Evolutionary conservation across 2,797 vertebrate genomes (phyloP), one percentile per base, ranked within the genome.

Genomic region (Sebastes dallii): DNA sequence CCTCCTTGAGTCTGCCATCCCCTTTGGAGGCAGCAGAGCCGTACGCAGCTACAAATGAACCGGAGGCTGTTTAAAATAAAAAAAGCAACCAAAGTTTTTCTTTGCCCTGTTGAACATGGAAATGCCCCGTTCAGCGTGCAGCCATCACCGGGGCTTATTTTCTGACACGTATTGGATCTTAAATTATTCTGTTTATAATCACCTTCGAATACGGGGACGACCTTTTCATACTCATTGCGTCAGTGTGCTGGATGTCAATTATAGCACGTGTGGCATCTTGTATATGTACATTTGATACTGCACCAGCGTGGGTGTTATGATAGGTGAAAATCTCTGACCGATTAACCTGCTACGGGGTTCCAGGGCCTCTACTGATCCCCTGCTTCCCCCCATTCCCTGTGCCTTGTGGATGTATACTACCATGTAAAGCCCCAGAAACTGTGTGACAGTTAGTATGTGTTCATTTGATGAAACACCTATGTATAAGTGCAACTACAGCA

Each of bases 171-270:
- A 11, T 13, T 25, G 10, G 0, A 30, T 55, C 29, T 55, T 54
- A 10, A 72, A 84, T 82, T 29, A 72, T 82, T 77, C 66, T 27
- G 8, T 54, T 10, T 29, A 32, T 42, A 42, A 75, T 78, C 65
- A 77, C 34, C 16, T 56, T 73, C 3, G 8, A 32, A 65, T 16
- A 11, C 3, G 2, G 11, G 14, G 25, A 64, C 36, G 52, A 46
- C 50, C 20, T 20, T 83, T 88, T 82, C 70, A 66, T 5, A 12
- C 34, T 8, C 30, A 20, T 81, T 90, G 83, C 80, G 78, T 90
- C 84, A 84, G 67, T 8, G 29, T 27, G 50, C 42, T 59, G 10
- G 34, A 20, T 54, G 67, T 68, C 64, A 76, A 5, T 79, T 72
- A 72, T 32, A 85, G 76, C 80, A 55, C 10, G 29, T 54, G 32